A percentile compares a stretch with the other conserved stretches of the same genome.
Evolutionary conservation across 2,113 vertebrate genomes (phyloP).

Genomic region (Aleadryas rufinucha): DNA sequence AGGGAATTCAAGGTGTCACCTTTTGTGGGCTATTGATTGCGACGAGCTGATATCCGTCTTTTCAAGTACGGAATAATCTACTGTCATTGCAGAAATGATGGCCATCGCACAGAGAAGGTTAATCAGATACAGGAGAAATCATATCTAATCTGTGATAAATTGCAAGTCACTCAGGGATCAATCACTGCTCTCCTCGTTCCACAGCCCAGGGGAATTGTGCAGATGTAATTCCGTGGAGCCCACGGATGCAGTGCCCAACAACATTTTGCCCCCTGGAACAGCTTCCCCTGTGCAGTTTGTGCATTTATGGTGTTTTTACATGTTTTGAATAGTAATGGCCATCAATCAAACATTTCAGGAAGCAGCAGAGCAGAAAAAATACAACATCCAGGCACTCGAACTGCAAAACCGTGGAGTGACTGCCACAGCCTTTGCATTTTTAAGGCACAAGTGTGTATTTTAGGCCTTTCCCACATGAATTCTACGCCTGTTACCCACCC

Average conservation of each 20-base stretch:
- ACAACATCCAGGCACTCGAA: background rate
- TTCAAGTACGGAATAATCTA: slow-evolving; percentile 67
- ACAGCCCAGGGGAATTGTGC: background rate
- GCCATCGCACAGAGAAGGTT: slow-evolving; percentile 67
- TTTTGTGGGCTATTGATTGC: slow-evolving; percentile 70
- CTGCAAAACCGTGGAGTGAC: background rate
- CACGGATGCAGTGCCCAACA: accelerated
- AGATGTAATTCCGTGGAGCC: background rate
- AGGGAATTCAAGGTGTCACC: slow-evolving; percentile 68
- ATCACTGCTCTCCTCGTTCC: background rate
- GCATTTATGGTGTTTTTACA: background rate
- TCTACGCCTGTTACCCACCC: background rate
- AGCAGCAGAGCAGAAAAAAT: background rate
- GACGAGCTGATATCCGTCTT: slow-evolving; percentile 73
- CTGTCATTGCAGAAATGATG: slow-evolving; percentile 69
- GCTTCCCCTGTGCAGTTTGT: background rate
- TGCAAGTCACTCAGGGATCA: slow-evolving; percentile 33
- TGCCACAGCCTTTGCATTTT: background rate
- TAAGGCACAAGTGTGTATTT: background rate
- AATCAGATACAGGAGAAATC: slow-evolving; percentile 73
- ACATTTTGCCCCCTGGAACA: background rate
- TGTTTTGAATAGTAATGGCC: background rate
- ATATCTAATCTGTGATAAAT: slow-evolving; percentile 44
- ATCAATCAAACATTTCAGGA: background rate
- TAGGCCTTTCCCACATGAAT: background rate